Conservation (phyloP, 1,140 invertebrate genomes). For the Papilio xuthus region DNA sequence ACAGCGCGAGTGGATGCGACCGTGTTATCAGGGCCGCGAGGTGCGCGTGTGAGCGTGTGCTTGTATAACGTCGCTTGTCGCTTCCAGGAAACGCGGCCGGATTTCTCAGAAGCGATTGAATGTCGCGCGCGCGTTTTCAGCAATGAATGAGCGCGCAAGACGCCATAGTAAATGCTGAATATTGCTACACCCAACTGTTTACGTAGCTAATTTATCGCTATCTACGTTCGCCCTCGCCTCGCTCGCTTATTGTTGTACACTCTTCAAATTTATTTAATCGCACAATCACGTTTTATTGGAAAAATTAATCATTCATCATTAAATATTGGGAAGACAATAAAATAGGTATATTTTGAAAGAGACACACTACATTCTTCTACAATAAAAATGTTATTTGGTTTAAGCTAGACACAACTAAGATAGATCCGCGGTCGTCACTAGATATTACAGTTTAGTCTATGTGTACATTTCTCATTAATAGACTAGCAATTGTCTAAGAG, state of each 20-base stretch:
- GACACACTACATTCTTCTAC: not conserved
- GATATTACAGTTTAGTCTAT: constrained; percentile 13
- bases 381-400: constrained; percentile 15
- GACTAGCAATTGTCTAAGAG: constrained; percentile 14
- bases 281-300: not conserved
- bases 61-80: constrained; percentile 60
- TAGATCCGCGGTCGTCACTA: not conserved
- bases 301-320: not conserved
- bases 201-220: constrained; percentile 15
- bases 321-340: not conserved
- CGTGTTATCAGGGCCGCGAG: constrained; percentile 74
- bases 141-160: constrained; percentile 67
- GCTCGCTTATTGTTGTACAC: constrained; percentile 7
- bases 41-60: constrained; percentile 68
- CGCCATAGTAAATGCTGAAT: constrained; percentile 49
- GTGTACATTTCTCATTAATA: constrained; percentile 14
- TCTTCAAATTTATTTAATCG: not conserved
- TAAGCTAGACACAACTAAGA: constrained; percentile 9
- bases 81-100: constrained; percentile 77
- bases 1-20: constrained; percentile 73
- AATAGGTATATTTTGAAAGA: not conserved
- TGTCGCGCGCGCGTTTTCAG: constrained; percentile 77
- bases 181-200: constrained; percentile 30
- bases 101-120: constrained; percentile 75
- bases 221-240: not conserved